Evolutionary conservation across 2,113 vertebrate genomes (phyloP), one percentile per base, ranked within the genome.

Genomic region (Cephalopholis sonnerati): DNA sequence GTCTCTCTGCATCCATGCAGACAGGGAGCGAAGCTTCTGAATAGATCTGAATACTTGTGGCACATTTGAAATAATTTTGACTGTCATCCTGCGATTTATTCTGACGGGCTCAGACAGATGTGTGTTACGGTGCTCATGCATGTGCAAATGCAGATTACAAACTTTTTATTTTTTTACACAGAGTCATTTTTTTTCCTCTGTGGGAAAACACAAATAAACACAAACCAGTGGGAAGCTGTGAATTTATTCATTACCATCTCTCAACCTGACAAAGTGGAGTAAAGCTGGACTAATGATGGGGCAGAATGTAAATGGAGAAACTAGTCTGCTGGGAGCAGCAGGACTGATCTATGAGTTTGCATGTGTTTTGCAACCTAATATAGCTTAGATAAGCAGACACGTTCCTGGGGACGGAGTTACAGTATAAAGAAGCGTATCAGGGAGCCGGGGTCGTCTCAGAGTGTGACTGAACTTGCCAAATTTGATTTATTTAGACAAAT

Each of bases 221-320:
- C 16, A 51, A 79, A 82, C 39, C 50, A 27, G 69, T 64, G 74
- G 41, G 86, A 75, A 70, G 68, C 74, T 73, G 41, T 70, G 76
- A 79, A 83, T 82, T 65, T 79, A 89, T 91, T 92, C 86, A 86
- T 90, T 77, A 82, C 74, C 62, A 81, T 82, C 86, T 77, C 71
- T 89, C 82, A 86, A 32, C 63, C 41, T 84, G 84, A 91, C 84
- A 89, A 89, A 89, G 61, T 83, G 90, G 73, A 90, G 82, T 41
- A 85, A 85, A 91, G 81, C 79, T 83, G 87, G 86, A 91, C 76
- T 92, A 90, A 92, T 87, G 91, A 88, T 81, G 82, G 89, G 74
- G 83, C 78, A 74, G 87, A 88, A 84, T 81, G 84, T 50, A 87
- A 88, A 89, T 85, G 77, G 27, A 18, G 66, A 58, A 82, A 79